These are phyloP conservation scores for Yponomeuta malinellus DNA, from an alignment of 2,888 invertebrate species.

Conservation along the genomic window DNA sequence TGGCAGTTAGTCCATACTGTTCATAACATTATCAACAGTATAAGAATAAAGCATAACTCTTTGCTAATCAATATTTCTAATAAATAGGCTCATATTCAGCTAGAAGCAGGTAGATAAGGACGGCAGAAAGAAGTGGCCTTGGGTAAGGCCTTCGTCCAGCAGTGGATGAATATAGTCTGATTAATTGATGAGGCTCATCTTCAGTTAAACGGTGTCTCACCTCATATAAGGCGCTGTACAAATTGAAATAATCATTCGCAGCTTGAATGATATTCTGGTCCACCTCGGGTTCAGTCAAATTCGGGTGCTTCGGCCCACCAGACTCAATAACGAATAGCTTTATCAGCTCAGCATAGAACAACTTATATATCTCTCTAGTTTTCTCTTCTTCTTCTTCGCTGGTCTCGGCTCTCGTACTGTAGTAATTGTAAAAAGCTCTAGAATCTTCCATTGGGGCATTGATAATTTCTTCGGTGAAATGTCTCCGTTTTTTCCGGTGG, in stretches of 20 bases:
- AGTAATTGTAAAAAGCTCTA: neutral
- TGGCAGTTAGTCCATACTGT: too few species aligned
- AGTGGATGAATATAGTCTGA: too few species aligned
- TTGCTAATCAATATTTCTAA: too few species aligned
- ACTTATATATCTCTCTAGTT: conserved; percentile 38
- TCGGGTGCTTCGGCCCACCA: conserved; percentile 34
- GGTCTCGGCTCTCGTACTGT: conserved; percentile 25
- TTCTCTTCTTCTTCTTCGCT: conserved; percentile 35
- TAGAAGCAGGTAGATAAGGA: too few species aligned
- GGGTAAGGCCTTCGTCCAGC: too few species aligned
- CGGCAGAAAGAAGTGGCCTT: too few species aligned
- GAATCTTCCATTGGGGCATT: neutral
- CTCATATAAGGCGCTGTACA: conserved; percentile 71
- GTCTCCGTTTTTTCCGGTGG: conserved; percentile 25
- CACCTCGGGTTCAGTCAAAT: conserved; percentile 50
- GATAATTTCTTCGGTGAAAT: neutral
- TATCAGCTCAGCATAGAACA: conserved; percentile 59
- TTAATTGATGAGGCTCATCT: too few species aligned
- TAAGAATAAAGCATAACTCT: too few species aligned
- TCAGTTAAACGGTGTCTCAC: conserved; percentile 42
- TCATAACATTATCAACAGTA: too few species aligned
- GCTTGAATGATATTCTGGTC: conserved; percentile 60
- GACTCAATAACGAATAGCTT: conserved; percentile 59
- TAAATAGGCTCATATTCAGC: too few species aligned
- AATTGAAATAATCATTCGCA: conserved; percentile 63